Conservation (phyloP, 1,140 invertebrate genomes). For the Meloidogyne exigua region DNA sequence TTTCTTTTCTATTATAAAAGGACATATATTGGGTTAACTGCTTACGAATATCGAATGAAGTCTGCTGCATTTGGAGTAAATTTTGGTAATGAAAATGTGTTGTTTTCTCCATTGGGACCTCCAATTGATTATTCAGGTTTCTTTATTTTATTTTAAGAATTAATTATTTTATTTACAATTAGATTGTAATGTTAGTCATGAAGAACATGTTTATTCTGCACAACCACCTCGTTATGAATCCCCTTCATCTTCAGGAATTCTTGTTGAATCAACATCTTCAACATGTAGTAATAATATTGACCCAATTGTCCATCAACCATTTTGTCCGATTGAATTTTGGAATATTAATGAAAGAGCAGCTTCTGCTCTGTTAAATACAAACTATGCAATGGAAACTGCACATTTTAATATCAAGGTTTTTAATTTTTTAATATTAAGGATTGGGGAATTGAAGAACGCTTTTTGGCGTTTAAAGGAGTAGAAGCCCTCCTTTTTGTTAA, state of each 20-base stretch:
- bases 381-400: conserved; percentile 7
- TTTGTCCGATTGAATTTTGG: conserved; percentile 8
- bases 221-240: not conserved
- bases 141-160: not conserved
- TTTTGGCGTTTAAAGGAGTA: too few species aligned
- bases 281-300: not conserved
- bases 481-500: too few species aligned
- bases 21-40: not conserved
- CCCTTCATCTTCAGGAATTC: not conserved
- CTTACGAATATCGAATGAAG: not conserved
- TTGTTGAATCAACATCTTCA: not conserved
- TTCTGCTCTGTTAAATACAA: not conserved
- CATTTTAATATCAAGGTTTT: conserved; percentile 7
- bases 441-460: not conserved
- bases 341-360: conserved; percentile 8
- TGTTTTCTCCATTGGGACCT: not conserved
- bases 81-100: not conserved
- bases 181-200: not conserved
- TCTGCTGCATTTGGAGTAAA: not conserved
- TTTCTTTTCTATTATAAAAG: not conserved
- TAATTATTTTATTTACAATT: not conserved
- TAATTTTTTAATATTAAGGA: not conserved
- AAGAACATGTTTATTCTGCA: not conserved
- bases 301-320: not conserved
- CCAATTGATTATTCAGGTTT: not conserved